Evolutionary conservation across 1,140 invertebrate species (phyloP).

Genomic region (Tetragnatha versicolor): DNA sequence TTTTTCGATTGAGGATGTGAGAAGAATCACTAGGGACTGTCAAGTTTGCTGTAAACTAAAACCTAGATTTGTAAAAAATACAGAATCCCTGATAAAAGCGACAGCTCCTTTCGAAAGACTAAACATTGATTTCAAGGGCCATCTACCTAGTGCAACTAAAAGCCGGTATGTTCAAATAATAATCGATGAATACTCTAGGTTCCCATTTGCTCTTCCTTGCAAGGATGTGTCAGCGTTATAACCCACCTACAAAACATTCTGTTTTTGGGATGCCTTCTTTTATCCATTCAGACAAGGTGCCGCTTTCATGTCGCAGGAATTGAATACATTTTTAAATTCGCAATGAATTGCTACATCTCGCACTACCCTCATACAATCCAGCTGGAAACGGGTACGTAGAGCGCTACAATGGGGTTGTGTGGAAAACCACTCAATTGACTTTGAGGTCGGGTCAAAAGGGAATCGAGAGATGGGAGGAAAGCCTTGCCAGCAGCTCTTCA

Average conservation of each 20-base stretch:
- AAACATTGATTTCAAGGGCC: constrained; percentile 61
- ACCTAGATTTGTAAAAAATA: constrained; percentile 47
- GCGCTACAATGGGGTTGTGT: constrained; percentile 56
- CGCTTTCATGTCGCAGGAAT: constrained; percentile 57
- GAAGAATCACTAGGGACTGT: neutral
- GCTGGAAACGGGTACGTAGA: constrained; percentile 51
- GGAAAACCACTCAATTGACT: constrained; percentile 54
- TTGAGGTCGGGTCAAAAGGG: constrained; percentile 20
- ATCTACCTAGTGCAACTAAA: constrained; percentile 56
- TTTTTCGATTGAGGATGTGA: constrained; percentile 53
- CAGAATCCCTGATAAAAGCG: constrained; percentile 57
- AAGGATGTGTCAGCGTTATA: constrained; percentile 55
- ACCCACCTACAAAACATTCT: constrained; percentile 53
- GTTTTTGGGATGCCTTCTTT: constrained; percentile 57
- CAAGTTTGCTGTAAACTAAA: constrained; percentile 55
- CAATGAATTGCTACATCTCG: constrained; percentile 47
- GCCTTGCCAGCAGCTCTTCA: constrained; percentile 24
- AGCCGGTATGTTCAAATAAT: constrained; percentile 60
- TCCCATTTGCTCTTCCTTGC: constrained; percentile 60
- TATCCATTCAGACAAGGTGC: constrained; percentile 58
- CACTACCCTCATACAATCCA: constrained; percentile 55
- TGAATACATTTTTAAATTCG: constrained; percentile 40
- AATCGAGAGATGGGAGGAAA: constrained; percentile 23
- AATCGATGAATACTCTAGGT: constrained; percentile 62
- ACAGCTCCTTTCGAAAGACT: constrained; percentile 58